Percentiles rank a stretch among this genome's conserved stretches.
Evolutionary conservation across 2,888 invertebrate genomes (phyloP).

Genomic region (Ophraella communa): DNA sequence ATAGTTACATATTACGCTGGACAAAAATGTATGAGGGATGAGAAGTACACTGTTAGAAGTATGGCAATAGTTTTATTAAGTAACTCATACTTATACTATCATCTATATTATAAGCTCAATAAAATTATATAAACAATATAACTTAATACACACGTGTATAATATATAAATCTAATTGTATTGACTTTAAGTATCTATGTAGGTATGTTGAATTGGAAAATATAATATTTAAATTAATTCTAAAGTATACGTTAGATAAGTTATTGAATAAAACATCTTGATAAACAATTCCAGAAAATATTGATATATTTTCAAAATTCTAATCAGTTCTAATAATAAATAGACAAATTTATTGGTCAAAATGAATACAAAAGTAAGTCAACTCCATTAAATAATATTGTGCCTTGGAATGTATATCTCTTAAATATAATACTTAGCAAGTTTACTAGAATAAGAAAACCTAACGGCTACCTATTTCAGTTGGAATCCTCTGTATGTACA

Average conservation of each 20-base stretch:
- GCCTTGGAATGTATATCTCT: not conserved
- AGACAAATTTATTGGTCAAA: too few species aligned
- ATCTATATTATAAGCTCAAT: conserved; percentile 43
- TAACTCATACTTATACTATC: conserved; percentile 34
- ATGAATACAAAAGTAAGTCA: not conserved
- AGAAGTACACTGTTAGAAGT: not conserved
- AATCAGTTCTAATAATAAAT: not conserved
- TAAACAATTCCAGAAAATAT: not conserved
- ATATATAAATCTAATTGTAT: not conserved
- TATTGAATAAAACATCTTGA: not conserved
- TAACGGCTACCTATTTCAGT: not conserved
- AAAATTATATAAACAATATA: conserved; percentile 40
- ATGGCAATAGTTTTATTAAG: conserved; percentile 22
- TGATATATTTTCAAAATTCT: not conserved
- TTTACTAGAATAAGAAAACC: not conserved
- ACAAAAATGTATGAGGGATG: not conserved
- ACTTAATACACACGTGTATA: conserved; percentile 6
- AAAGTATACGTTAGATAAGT: too few species aligned
- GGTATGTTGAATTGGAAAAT: not conserved
- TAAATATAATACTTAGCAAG: not conserved
- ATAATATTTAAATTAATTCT: not conserved
- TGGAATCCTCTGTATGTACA: conserved; percentile 12
- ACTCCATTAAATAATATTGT: not conserved
- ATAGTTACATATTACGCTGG: not conserved
- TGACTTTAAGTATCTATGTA: not conserved